Base-by-base conservation (phyloP, 2,888 invertebrate genomes). In the Laothoe populi region DNA sequence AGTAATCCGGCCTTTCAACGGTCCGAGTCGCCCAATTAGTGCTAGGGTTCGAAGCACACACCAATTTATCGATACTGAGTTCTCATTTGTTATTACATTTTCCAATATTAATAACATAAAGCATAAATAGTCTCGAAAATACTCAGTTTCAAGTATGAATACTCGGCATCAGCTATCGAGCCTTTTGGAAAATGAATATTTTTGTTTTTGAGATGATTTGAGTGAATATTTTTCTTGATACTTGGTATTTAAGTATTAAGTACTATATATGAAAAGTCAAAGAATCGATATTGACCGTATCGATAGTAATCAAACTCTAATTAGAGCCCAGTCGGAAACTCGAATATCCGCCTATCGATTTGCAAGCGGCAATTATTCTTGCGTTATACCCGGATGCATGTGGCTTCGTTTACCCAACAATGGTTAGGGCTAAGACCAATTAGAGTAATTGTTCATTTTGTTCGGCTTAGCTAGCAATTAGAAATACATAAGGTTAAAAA, bases 291-390 rank as follows among this genome's bases (percentile, higher is more conserved):
- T 44, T 19, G 19, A 44, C 19, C 19, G 19, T 19, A 19, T 44
- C 19, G 19, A 7, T 19, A 2, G 19, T n/a, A n/a, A n/a, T n/a
- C n/a, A n/a, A 46, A 26, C 60, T 10, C 19, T 19, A 61, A 61
- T 53, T 61, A 61, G 53, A 48, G 42, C 53, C 19, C 16, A 42
- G 42, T 24, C 42, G 42, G 19, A 74, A 74, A 74, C 73, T 70
- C 86, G 87, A 84, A 87, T 83, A 83, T 86, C 88, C 86, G 83
- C 79, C 81, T 81, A 83, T 85, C 82, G 83, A 85, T 84, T 83
- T 40, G 53, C 49, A 49, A 48, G 42, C 60, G 26, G 42, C 49
- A 61, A 61, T 61, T 61, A 53, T 19, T 13, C 66, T 69, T 70
- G 67, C 66, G 70, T 74, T 74, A 70, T 66, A 63, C 68, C 69